phyloP scores from a whole-genome alignment of 2,113 vertebrate species.

The Callocephalon fimbriatum region DNA sequence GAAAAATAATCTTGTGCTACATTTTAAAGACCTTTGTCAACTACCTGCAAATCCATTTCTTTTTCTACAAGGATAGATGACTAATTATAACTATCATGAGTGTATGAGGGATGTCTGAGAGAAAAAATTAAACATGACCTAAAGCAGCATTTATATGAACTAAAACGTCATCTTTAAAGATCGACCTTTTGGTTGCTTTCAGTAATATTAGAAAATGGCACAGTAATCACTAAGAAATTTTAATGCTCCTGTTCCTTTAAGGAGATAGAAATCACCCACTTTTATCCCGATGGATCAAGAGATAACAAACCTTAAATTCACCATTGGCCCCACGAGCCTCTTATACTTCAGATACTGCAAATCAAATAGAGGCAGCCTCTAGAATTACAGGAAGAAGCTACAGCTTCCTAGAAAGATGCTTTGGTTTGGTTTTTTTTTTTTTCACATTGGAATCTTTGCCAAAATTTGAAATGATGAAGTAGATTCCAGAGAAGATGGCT shows the following conservation, averaged over 20 bases:
- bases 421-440: not conserved
- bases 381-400: not conserved
- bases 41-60: not conserved
- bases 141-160: not conserved
- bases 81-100: not conserved
- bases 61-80: not conserved
- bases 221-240: not conserved
- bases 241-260: not conserved
- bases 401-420: not conserved
- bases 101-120: not conserved
- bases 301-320: not conserved
- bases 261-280: not conserved
- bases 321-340: not conserved
- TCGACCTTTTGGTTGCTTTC: not conserved
- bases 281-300: not conserved
- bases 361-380: not conserved
- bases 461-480: not conserved
- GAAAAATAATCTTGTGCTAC: accelerated
- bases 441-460: accelerated
- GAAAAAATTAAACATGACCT: not conserved
- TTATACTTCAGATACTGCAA: not conserved
- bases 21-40: not conserved
- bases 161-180: not conserved
- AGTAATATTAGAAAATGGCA: not conserved
- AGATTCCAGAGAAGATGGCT: not conserved